Percentiles rank a stretch among this genome's conserved stretches.
Evolutionary conservation across 2,888 invertebrate genomes (phyloP).

Genomic region (Nomada ferruginata): DNA sequence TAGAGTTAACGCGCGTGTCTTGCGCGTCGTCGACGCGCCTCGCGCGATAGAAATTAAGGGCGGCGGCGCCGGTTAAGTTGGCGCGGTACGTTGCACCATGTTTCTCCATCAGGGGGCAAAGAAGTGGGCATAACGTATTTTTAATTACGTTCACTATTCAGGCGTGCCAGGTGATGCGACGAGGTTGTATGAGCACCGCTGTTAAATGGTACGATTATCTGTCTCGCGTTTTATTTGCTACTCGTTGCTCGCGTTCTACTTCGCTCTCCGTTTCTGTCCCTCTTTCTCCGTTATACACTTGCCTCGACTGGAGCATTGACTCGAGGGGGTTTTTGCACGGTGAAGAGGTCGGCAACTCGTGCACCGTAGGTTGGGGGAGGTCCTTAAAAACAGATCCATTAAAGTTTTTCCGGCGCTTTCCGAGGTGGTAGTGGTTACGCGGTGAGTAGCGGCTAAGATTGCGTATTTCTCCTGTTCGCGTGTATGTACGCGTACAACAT

Average conservation of each 20-base stretch:
- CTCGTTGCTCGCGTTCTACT: conserved; percentile 62
- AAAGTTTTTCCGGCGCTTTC: conserved; percentile 77
- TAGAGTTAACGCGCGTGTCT: too few species aligned
- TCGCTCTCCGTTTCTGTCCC: conserved; percentile 51
- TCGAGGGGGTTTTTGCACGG: conserved; percentile 72
- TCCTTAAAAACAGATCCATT: conserved; percentile 81
- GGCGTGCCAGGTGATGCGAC: conserved; percentile 29
- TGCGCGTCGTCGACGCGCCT: not conserved
- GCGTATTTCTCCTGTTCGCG: conserved; percentile 67
- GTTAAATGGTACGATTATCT: conserved; percentile 74
- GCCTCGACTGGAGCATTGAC: conserved; percentile 66
- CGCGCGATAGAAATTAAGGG: not conserved
- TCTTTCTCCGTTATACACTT: conserved; percentile 49
- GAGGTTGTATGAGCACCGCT: conserved; percentile 64
- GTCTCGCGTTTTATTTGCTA: conserved; percentile 67
- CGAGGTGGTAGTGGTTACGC: conserved; percentile 68
- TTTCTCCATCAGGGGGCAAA: conserved; percentile 6
- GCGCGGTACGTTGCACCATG: not conserved
- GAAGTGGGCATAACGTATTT: conserved; percentile 19
- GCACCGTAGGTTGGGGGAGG: conserved; percentile 51
- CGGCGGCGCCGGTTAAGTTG: not conserved
- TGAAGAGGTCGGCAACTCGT: conserved; percentile 68
- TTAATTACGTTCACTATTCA: conserved; percentile 40
- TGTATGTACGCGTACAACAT: conserved; percentile 37
- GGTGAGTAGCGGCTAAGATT: conserved; percentile 62